These are phyloP conservation scores for Ceratina australensis DNA, from an alignment of 1,140 invertebrate genomes.

Conservation along the genomic window DNA sequence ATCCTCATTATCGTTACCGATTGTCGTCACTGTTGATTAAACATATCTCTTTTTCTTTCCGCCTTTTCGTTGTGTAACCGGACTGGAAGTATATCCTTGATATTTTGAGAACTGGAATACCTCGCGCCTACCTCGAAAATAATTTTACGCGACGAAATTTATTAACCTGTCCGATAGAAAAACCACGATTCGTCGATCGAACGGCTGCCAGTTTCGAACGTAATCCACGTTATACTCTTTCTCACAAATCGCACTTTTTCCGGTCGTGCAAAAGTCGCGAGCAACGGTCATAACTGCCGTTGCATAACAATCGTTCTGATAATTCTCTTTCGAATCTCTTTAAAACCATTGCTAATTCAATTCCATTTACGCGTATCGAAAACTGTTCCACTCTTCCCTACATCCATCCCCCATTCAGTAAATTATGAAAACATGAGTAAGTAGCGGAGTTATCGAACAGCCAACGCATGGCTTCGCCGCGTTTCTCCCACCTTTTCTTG, in stretches of 20 bases:
- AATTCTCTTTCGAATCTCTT: background rate
- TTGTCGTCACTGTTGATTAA: background rate
- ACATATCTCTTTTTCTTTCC: background rate
- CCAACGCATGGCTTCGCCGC: constrained; percentile 5
- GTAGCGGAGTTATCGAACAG: background rate
- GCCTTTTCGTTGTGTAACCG: too few relatives aligned
- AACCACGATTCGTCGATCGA: background rate
- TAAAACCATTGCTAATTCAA: background rate
- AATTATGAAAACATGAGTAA: background rate
- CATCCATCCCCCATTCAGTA: too few relatives aligned
- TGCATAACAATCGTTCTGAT: constrained; percentile 9
- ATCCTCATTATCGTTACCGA: background rate
- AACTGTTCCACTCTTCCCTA: too few relatives aligned
- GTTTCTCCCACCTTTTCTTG: background rate
- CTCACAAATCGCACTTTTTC: background rate
- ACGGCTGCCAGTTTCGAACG: too few relatives aligned
- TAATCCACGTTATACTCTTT: background rate
- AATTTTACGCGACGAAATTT: background rate
- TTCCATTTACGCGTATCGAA: too few relatives aligned
- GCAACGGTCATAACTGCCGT: background rate
- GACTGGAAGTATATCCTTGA: too few relatives aligned
- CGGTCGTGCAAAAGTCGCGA: background rate
- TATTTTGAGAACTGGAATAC: background rate
- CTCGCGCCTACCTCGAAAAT: background rate
- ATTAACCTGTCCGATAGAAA: background rate